Evolutionary conservation across 2,888 invertebrate species (phyloP), one percentile per base, ranked within the genome.

Genomic region (Drosophila paramelanica): DNA sequence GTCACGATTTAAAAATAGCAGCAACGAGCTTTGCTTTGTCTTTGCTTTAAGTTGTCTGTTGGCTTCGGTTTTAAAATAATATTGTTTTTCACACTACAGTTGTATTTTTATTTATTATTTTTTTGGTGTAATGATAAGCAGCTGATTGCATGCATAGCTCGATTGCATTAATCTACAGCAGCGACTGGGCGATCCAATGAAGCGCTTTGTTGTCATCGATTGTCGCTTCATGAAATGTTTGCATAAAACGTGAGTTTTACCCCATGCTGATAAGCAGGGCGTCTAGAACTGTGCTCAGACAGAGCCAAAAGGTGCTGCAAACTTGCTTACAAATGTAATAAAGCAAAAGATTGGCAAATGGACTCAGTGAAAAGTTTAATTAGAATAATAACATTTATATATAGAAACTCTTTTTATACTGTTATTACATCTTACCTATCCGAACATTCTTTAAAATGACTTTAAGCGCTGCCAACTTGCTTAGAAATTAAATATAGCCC

Each of bases 201-300:
- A 65, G 31, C 17, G 60, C 65, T 73, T 60, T 78, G 75, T 60
- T 78, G 75, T 79, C 77, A 82, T 73, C 45, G 47, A 53, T 62
- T 33, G 27, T 27, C 20, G 41, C 57, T 23, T 47, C 23, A 36
- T 45, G 47, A 59, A 47, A 46, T 79, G 73, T 65, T 69, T 72
- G 77, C 80, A 69, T 83, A 69, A 77, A 73, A 77, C 73, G 81
- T 86, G 83, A 69, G 60, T 45, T 58, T 58, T 57, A 49, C 36
- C 33, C 33, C 41, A 27, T 42, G 20, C 43, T 61, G 66, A 84
- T 79, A 78, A 69, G 55, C 13, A 10, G 13, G 11, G 3, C 13
- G 11, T 45, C 13, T 47, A 5, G 11, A 41, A 42, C 11, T 17
- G 5, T 17, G 5, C n/a, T 10, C 5, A 17, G 7, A 14, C 13